These are phyloP conservation scores for Lithophane socia DNA, from an alignment of 2,888 invertebrate species.

Conservation along the genomic window DNA sequence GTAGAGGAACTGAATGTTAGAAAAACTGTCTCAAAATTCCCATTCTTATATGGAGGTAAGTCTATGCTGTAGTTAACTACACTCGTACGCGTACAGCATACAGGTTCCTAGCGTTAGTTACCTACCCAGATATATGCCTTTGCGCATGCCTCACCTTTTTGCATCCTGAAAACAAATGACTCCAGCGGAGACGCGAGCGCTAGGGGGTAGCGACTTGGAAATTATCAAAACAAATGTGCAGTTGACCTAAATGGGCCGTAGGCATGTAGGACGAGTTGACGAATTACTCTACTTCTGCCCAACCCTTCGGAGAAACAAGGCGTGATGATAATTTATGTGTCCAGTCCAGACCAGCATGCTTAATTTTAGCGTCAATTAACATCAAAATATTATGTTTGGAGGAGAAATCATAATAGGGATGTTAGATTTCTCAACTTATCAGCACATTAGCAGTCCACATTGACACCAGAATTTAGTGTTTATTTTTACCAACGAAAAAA, in stretches of 20 bases:
- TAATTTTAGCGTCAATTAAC: background rate
- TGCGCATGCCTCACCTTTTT: background rate
- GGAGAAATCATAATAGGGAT: too few species aligned
- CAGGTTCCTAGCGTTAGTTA: background rate
- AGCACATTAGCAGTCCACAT: background rate
- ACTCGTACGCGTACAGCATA: background rate
- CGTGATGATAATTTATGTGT: background rate
- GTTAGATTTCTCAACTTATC: background rate
- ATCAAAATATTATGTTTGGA: background rate
- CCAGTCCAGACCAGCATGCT: background rate
- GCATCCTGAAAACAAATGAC: background rate
- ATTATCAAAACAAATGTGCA: too few species aligned
- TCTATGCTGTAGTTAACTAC: background rate
- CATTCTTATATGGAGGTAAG: background rate
- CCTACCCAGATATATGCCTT: background rate
- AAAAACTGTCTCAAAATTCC: background rate
- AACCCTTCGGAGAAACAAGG: background rate
- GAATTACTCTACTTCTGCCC: too few species aligned
- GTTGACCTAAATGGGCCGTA: too few species aligned
- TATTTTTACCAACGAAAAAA: background rate
- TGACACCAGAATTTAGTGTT: background rate
- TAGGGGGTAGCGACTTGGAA: too few species aligned
- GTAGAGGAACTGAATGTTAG: background rate
- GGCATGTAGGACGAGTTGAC: too few species aligned
- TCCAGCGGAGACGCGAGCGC: too few species aligned